Base-by-base conservation (phyloP, 1,140 invertebrate species). In the Drosophila nigrodunni region DNA sequence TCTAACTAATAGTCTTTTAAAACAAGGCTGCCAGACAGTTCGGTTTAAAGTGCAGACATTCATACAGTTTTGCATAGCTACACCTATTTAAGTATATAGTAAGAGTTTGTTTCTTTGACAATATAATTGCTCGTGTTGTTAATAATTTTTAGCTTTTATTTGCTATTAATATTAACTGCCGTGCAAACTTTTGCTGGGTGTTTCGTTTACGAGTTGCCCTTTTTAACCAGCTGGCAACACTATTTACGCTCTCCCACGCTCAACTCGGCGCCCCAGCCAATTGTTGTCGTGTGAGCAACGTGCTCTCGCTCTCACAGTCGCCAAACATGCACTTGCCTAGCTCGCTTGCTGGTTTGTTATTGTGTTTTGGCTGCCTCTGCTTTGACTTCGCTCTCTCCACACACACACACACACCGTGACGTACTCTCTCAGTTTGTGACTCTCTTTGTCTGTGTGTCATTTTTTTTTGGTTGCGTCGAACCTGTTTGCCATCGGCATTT, bases 401-500 rank as follows among this genome's bases (percentile, higher is more conserved):
- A 34, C 13, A 10, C 57, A 18, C 18, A 21, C 18, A 30, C 25
- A 15, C 15, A 15, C 15, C 15, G 25, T 30, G 4, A 5, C 25
- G 3, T 30, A 5, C 25, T 30, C 58, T 55, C 58, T 57, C 49
- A 43, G 39, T 47, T 39, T 43, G 35, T 37, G 18, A 21, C 70
- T 52, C 76, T 49, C 64, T 52, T 46, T 34, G 9, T 65, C 57
- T 35, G 13, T 50, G 10, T 21, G n/a, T n/a, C n/a, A n/a, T 15
- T 78, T 67, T 62, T 50, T 68, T 60, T 73, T 3, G 39, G 74
- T 68, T 66, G 77, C 74, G 65, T 88, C 71, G 77, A 88, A 89
- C 85, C 80, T 74, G 82, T 78, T 86, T 89, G 77, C 49, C 57
- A 43, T 49, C 64, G 73, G 59, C 50, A 55, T 64, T 82, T 82